Percentiles rank a stretch among this genome's conserved stretches.
Evolutionary conservation across 2,888 invertebrate species (phyloP).

Genomic region (Chirona hameri): DNA sequence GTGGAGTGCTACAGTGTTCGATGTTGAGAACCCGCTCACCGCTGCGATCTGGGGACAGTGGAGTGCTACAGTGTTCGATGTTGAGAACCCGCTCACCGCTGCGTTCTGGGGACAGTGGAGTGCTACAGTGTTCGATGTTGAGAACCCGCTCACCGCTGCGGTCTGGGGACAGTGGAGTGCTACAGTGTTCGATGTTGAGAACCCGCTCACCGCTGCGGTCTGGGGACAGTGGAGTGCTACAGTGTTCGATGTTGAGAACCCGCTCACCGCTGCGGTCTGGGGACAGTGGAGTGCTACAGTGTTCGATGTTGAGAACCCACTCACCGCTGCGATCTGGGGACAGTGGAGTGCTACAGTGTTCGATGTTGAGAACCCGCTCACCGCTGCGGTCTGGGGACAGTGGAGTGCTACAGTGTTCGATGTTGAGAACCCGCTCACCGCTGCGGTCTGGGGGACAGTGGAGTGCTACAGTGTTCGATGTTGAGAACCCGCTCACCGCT

Average conservation of each 20-base stretch:
- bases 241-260: too few species aligned
- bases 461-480: too few species aligned
- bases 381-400: constrained; percentile 44
- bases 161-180: constrained; percentile 47
- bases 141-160: constrained; percentile 34
- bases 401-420: too few species aligned
- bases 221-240: too few species aligned
- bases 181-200: too few species aligned
- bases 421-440: constrained; percentile 31
- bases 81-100: constrained; percentile 32
- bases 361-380: constrained; percentile 10
- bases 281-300: too few species aligned
- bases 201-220: constrained; percentile 36
- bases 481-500: constrained; percentile 32
- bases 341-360: too few species aligned
- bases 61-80: too few species aligned
- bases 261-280: constrained; percentile 41
- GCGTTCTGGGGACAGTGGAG: constrained; percentile 46
- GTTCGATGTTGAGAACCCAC: neutral
- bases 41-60: constrained; percentile 45
- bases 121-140: too few species aligned
- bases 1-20: too few species aligned
- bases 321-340: constrained; percentile 44
- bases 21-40: constrained; percentile 30
- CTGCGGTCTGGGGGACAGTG: constrained; percentile 44